phyloP scores from a whole-genome alignment of 64 coral and sea anemone genomes.

The Montipora capricornis region DNA sequence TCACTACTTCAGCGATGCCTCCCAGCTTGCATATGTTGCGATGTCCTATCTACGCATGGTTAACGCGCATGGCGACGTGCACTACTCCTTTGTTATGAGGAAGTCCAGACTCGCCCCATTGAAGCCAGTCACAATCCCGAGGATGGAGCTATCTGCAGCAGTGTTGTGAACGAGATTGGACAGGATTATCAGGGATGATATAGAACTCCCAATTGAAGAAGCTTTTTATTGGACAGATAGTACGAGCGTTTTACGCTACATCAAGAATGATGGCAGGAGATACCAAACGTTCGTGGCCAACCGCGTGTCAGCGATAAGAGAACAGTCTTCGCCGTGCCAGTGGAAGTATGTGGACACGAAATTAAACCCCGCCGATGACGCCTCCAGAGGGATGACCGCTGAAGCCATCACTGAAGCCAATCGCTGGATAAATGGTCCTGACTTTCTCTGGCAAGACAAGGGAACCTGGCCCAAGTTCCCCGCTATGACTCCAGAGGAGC shows the following conservation, averaged over 20 bases:
- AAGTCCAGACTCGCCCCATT: conserved; percentile 17
- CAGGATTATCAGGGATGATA: no score
- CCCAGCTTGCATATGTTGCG: background rate
- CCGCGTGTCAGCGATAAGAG: background rate
- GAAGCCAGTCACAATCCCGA: conserved; percentile 35
- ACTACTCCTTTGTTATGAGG: conserved; percentile 5
- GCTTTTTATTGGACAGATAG: background rate
- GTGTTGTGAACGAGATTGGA: background rate
- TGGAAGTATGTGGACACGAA: background rate
- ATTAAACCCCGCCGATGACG: conserved; percentile 10
- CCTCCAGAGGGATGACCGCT: conserved; percentile 1
- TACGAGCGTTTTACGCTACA: background rate
- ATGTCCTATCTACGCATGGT: background rate
- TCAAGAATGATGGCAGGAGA: background rate
- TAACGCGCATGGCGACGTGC: background rate
- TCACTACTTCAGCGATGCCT: background rate
- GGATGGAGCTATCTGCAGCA: conserved; percentile 39
- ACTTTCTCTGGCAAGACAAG: background rate
- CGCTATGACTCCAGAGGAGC: background rate
- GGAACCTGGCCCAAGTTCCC: background rate
- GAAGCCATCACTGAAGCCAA: background rate
- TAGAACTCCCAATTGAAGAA: no score
- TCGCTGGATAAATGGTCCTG: no score
- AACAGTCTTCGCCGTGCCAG: conserved; percentile 3
- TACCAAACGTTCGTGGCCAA: conserved; percentile 30